A percentile compares a stretch with the other conserved stretches of the same genome.
Conservation (phyloP, 1,140 invertebrate genomes). For the Hylaeus volcanicus region DNA sequence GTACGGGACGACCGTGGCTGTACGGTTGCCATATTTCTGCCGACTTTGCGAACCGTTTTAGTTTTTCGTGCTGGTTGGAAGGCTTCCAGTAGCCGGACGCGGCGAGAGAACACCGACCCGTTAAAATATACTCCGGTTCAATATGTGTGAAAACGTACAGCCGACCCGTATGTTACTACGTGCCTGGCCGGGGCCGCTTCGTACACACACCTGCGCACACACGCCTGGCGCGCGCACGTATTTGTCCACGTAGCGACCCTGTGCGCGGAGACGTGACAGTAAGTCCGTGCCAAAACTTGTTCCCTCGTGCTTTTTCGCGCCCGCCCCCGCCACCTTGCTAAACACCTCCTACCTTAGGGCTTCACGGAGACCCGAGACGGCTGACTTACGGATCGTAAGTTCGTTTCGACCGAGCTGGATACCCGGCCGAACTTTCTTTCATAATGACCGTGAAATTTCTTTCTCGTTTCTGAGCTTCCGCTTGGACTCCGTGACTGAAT, state of each 20-base stretch:
- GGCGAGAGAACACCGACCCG: conserved; percentile 22
- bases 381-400: conserved; percentile 9
- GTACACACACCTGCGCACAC: conserved; percentile 3
- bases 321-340: conserved; percentile 5
- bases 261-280: conserved; percentile 29
- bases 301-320: background rate
- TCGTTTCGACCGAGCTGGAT: background rate
- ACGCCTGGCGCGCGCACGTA: background rate
- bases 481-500: too few relatives aligned
- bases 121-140: conserved; percentile 70
- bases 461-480: background rate
- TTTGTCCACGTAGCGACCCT: conserved; percentile 32
- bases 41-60: conserved; percentile 74
- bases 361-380: background rate
- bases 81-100: conserved; percentile 66
- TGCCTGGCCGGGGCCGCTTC: conserved; percentile 4
- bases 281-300: conserved; percentile 51
- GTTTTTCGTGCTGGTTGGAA: conserved; percentile 75
- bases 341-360: conserved; percentile 29
- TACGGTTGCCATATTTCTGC: conserved; percentile 74
- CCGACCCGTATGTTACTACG: conserved; percentile 55
- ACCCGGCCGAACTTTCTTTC: conserved; percentile 2
- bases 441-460: conserved; percentile 20
- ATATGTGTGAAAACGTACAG: conserved; percentile 72
- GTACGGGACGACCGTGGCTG: conserved; percentile 64